Base-by-base conservation (phyloP, 1,140 invertebrate genomes). In the Atta cephalotes region DNA sequence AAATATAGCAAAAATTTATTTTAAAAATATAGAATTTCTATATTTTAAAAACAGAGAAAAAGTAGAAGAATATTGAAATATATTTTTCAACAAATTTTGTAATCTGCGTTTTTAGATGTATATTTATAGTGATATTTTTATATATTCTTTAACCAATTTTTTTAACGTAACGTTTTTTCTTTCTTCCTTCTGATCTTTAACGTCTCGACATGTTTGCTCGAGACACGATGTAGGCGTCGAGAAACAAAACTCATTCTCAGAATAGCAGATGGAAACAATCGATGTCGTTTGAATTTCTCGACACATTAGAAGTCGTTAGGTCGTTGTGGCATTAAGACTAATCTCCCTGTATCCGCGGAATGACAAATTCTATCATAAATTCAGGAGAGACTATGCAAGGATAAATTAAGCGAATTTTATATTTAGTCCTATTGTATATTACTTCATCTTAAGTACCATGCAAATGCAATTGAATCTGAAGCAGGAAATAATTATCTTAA, bases 241-340 rank as follows among this genome's bases (percentile, higher is more conserved):
- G 35, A 85, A 66, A 85, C 49, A 77, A 85, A 76, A 68, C n/a
- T 66, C 53, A 49, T 87, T 87, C 80, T 76, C n/a, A 85, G 82
- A 85, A 85, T 82, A 85, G 18, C 80, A 76, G 53, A 70, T 85
- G 70, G 62, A 51, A 62, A 87, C 62, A 87, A 76, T 85, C 28
- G 70, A 85, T 45, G 62, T 77, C 56, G 60, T 80, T 68, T 76
- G 56, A 87, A 85, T 66, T 68, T 70, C 45, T 49, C 72, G 80
- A 60, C 86, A 25, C 62, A 25, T 85, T 62, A 76, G 35, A 3
- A 68, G 72, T 25, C 56, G 12, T 76, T 45, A 70, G 21, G 31
- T 71, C 21, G 51, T 51, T 31, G 25, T 3, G 39, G 56, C 1
- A 35, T 84, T 84, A 76, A 49, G 12, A 49, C 3, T 84, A 76